phyloP scores from a whole-genome alignment of 1,140 invertebrate genomes.

The Archegozetes longisetosus region DNA sequence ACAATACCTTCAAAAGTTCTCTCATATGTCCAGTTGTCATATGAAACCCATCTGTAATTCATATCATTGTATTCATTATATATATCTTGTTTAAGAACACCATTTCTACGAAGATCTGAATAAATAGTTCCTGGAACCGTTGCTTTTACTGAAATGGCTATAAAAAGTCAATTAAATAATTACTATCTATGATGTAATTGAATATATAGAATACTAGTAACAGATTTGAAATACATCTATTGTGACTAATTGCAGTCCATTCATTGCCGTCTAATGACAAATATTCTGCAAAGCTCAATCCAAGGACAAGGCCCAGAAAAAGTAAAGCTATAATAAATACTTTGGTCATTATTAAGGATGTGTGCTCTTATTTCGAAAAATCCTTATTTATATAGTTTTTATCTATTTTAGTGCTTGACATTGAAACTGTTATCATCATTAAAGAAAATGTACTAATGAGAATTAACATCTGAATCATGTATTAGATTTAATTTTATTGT shows the following conservation, averaged over 20 bases:
- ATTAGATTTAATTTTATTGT: no score
- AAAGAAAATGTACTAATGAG: no score
- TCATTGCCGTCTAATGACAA: not conserved
- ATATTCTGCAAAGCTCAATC: not conserved
- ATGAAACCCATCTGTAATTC: conserved; percentile 58
- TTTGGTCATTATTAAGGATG: no score
- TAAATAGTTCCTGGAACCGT: conserved; percentile 70
- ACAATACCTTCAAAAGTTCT: conserved; percentile 27
- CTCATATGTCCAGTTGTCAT: conserved; percentile 57
- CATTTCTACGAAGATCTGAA: conserved; percentile 46
- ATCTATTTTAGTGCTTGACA: no score
- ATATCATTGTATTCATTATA: conserved; percentile 59
- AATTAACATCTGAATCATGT: no score
- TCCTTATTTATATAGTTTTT: no score
- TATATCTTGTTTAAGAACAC: conserved; percentile 47
- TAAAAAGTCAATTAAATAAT: not conserved
- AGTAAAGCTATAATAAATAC: no score
- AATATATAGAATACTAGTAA: no score
- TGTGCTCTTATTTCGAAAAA: no score
- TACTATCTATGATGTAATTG: not conserved
- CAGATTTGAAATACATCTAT: not conserved
- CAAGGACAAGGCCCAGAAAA: no score
- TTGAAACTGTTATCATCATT: no score
- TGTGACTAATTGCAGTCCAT: not conserved
- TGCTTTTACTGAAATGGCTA: conserved; percentile 15